A percentile compares a stretch with the other conserved stretches of the same genome.
Evolutionary conservation across 1,140 invertebrate species (phyloP).

Genomic region (Rhynchophorus ferrugineus): DNA sequence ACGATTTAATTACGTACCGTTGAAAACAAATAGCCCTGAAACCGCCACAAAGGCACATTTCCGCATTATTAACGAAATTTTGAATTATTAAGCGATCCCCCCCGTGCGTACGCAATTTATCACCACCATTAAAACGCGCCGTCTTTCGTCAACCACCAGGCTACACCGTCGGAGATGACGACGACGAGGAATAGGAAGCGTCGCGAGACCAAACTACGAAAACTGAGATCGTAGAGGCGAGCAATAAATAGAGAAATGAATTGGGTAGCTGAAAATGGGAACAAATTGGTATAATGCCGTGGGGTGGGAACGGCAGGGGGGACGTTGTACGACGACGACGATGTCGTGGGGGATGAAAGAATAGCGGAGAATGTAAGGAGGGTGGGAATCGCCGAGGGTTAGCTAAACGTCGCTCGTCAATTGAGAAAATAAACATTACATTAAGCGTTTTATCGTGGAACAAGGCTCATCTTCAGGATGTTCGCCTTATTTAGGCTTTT

Average conservation of each 20-base stretch:
- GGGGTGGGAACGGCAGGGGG: conserved; percentile 16
- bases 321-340: conserved; percentile 22
- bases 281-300: conserved; percentile 27
- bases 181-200: background rate
- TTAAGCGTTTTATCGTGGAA: conserved; percentile 27
- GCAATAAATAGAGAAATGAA: conserved; percentile 28
- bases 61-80: background rate
- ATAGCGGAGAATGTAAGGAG: conserved; percentile 16
- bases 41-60: background rate
- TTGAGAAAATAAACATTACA: conserved; percentile 31
- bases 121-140: background rate
- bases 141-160: background rate
- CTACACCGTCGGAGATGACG: too few relatives aligned
- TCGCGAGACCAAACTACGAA: conserved; percentile 5
- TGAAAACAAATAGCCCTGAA: background rate
- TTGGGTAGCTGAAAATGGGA: conserved; percentile 16
- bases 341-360: conserved; percentile 27
- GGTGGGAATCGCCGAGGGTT: conserved; percentile 9
- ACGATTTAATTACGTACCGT: background rate
- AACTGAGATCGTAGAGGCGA: conserved; percentile 10
- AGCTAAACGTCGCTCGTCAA: conserved; percentile 23
- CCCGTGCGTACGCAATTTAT: background rate
- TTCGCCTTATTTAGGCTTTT: too few relatives aligned
- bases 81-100: background rate
- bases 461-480: conserved; percentile 20